Base-by-base conservation (phyloP, 2,797 vertebrate species). In the Linurgus olivaceus region DNA sequence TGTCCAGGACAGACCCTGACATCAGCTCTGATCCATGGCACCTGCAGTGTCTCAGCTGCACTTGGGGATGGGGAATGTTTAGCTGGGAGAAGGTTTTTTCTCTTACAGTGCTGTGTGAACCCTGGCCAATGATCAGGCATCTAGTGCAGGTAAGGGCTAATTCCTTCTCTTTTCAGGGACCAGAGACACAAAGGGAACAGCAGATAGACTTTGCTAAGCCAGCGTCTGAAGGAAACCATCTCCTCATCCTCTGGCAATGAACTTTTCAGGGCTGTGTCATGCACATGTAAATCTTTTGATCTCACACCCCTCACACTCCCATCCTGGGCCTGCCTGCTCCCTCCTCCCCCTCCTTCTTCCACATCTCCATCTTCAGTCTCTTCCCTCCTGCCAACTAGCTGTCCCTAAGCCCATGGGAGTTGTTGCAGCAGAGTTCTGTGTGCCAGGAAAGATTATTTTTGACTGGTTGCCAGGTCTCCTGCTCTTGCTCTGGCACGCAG, bases 391-490 rank as follows among this genome's bases (percentile, higher is more conserved):
- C 73, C 88, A 50, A 0, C 75, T 62, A 54, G 3, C 50, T 70
- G 59, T 52, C 84, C 74, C 54, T 17, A 61, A 71, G 24, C 59
- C 92, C 78, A 40, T 72, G 70, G 33, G 57, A 86, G 70, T 17
- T 90, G 37, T 82, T 93, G 80, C 75, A 93, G 75, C 78, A 70
- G 68, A 55, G 50, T 28, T 28, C 44, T 0, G 0, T 0, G 7
- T 93, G 92, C 92, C 88, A 96, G 83, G 57, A 79, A 84, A 92
- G 63, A 88, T 92, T 82, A 86, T 54, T 91, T 66, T 54, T 96
- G 90, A 80, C 66, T 75, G 52, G 68, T 94, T 96, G 94, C 94
- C 96, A 97, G 40, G 88, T 33, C 86, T 89, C 40, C 59, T 74
- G 40, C 67, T 86, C 75, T 92, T 83, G 67, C 82, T 88, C 31